Evolutionary conservation across 2,113 vertebrate species (phyloP).

Genomic region (Nothobranchius furzeri): DNA sequence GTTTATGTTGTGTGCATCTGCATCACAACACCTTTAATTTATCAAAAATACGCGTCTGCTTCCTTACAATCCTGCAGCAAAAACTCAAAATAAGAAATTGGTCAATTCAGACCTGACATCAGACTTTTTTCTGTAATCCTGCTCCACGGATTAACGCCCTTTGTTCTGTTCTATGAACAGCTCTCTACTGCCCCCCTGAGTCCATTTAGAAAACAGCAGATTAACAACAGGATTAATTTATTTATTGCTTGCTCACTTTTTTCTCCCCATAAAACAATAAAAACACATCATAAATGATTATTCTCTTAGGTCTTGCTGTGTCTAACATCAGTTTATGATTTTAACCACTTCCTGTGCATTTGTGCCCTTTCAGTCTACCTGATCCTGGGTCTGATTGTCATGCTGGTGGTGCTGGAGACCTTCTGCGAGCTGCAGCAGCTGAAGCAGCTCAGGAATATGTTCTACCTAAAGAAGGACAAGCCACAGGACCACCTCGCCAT

Average conservation of each 20-base stretch:
- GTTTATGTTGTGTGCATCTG: background rate
- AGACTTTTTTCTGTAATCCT: no score
- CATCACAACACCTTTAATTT: background rate
- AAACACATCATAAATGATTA: no score
- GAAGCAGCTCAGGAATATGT: conserved; percentile 93
- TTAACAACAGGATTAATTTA: background rate
- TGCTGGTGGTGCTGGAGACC: conserved; percentile 96
- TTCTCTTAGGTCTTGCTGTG: background rate
- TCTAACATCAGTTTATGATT: no score
- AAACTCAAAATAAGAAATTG: background rate
- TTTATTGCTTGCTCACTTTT: background rate
- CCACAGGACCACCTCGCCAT: conserved; percentile 88
- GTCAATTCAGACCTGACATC: background rate
- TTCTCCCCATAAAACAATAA: background rate
- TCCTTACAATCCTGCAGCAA: background rate
- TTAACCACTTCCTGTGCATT: background rate
- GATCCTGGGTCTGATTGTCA: conserved; percentile 90
- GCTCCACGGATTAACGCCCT: background rate
- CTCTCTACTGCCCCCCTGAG: conserved; percentile 56
- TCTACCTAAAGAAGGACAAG: conserved; percentile 95
- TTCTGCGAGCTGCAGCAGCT: conserved; percentile 97
- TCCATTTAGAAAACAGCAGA: conserved; percentile 10
- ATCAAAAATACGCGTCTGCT: background rate
- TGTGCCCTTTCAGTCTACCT: conserved; percentile 84
- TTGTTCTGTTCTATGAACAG: background rate